Evolutionary conservation across 30 jellyfish, hydroid and myxozoan species (phyloP).

Genomic region (Clytia hemisphaerica): DNA sequence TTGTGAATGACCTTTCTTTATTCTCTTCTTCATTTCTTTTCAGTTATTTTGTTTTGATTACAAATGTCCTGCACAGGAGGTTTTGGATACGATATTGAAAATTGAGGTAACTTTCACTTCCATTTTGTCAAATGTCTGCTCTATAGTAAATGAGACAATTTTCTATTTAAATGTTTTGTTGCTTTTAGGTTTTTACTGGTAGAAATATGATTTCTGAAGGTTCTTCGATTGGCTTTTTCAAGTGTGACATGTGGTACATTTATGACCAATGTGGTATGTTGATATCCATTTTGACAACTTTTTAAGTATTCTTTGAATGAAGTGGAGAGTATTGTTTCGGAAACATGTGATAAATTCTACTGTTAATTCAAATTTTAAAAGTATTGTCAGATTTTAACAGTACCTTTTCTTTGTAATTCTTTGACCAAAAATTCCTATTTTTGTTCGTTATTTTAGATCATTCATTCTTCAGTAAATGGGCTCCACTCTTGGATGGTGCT

Average conservation of each 20-base stretch:
- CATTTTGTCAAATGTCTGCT: no score
- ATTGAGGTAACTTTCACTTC: constrained; percentile 44
- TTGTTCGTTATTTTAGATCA: constrained; percentile 48
- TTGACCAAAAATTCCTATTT: background rate
- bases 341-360: no score
- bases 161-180: background rate
- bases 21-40: background rate
- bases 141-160: background rate
- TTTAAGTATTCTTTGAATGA: no score
- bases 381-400: no score
- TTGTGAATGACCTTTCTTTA: background rate
- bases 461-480: constrained; percentile 88
- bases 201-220: constrained; percentile 74
- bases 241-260: constrained; percentile 90
- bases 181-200: constrained; percentile 80
- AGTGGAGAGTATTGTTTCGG: no score
- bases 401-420: background rate
- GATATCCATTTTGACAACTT: background rate
- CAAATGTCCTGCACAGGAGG: constrained; percentile 53
- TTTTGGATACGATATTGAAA: constrained; percentile 59
- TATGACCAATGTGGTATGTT: constrained; percentile 62
- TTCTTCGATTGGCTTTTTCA: constrained; percentile 59
- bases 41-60: constrained; percentile 69
- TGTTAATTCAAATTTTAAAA: no score
- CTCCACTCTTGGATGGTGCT: constrained; percentile 95